phyloP scores from a whole-genome alignment of 2,113 vertebrate genomes.

The Lepidothrix coronata region DNA sequence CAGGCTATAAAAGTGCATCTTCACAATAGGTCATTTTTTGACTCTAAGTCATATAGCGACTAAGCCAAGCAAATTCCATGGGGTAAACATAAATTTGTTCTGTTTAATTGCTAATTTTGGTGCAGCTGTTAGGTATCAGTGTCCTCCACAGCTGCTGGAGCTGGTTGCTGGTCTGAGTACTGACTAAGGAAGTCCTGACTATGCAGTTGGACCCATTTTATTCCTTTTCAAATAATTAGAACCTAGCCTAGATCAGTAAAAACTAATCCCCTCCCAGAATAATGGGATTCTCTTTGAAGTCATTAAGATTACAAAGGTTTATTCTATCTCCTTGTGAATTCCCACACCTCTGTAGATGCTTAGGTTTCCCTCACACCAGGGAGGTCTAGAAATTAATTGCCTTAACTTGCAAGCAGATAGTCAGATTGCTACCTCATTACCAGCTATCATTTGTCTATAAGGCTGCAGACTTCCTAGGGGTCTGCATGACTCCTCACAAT shows the following conservation, averaged over 20 bases:
- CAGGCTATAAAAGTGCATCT: background rate
- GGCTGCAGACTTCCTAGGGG: background rate
- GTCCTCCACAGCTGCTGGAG: background rate
- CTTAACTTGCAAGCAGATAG: background rate
- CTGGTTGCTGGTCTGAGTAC: background rate
- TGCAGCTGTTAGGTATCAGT: background rate
- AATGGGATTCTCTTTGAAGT: background rate
- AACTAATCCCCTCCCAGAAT: background rate
- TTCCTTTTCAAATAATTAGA: background rate
- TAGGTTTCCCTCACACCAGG: background rate
- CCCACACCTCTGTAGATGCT: background rate
- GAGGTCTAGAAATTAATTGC: background rate
- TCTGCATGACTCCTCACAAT: background rate
- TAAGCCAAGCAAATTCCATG: background rate
- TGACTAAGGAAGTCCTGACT: background rate
- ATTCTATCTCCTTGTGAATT: background rate
- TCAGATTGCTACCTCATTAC: background rate
- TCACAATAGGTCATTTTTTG: background rate
- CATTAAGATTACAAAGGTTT: background rate
- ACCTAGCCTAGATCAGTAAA: background rate
- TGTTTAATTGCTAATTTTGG: background rate
- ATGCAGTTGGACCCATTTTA: background rate
- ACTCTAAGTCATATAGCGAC: background rate
- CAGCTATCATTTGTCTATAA: background rate
- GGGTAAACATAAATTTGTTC: background rate